phyloP scores from a whole-genome alignment of 2,797 vertebrate genomes.

The Pogoniulus pusillus region DNA sequence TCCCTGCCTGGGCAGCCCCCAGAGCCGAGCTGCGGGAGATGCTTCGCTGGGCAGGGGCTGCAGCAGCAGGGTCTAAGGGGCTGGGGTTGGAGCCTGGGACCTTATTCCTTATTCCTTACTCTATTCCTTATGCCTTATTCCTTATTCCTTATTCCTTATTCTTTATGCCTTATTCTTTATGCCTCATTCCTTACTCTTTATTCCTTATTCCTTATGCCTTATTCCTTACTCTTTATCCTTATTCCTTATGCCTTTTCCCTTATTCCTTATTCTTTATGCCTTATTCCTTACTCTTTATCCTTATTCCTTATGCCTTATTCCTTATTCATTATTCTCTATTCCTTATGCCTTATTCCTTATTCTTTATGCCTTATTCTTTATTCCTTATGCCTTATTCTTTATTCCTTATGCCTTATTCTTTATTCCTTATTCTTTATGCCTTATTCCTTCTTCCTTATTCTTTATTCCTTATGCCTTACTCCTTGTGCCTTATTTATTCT shows the following conservation, averaged over 20 bases:
- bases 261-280: no score
- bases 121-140: no score
- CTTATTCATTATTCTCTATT: no score
- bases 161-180: no score
- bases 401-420: no score
- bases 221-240: neutral
- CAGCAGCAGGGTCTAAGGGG: neutral
- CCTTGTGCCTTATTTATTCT: no score
- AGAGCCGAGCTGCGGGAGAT: neutral
- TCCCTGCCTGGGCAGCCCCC: neutral
- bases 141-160: neutral
- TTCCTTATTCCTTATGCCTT: no score
- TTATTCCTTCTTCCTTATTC: neutral
- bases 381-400: neutral
- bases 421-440: neutral
- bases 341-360: no score
- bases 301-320: no score
- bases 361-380: neutral
- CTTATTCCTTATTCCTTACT: neutral
- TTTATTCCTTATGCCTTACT: no score
- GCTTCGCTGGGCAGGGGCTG: neutral
- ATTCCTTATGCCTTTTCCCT: no score
- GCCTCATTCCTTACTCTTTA: no score
- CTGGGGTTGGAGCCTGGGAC: neutral
- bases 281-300: neutral